Conservation (phyloP, 2,888 invertebrate species). For the Terebella lapidaria region DNA sequence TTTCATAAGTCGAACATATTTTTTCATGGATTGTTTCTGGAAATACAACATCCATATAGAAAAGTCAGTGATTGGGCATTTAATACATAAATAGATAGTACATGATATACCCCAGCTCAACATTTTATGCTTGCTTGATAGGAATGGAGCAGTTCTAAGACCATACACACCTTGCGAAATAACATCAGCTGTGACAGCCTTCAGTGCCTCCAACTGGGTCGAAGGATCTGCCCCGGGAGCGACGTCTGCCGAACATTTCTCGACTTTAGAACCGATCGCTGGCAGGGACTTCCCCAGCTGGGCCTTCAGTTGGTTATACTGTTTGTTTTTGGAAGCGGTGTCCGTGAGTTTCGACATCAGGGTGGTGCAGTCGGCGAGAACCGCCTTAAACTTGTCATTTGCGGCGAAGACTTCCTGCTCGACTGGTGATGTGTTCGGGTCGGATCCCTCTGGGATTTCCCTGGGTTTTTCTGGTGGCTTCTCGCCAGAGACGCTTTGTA, state of each 20-base stretch:
- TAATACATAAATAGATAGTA: too few species aligned
- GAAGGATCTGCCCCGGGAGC: conserved; percentile 11
- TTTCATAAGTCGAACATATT: too few species aligned
- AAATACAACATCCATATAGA: too few species aligned
- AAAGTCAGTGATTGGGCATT: too few species aligned
- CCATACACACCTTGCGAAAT: conserved; percentile 45
- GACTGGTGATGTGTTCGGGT: background rate
- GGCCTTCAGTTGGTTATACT: conserved; percentile 16
- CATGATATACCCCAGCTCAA: conserved; percentile 24
- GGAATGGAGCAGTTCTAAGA: too few species aligned
- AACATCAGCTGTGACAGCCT: conserved; percentile 40
- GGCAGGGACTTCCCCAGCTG: conserved; percentile 18
- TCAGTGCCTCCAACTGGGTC: conserved; percentile 26
- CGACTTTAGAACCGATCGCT: conserved; percentile 7
- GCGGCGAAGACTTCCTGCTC: conserved; percentile 8
- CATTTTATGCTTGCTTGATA: conserved; percentile 35
- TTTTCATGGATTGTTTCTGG: too few species aligned
- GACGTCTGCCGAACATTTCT: conserved; percentile 10
- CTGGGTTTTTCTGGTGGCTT: background rate
- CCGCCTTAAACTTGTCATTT: conserved; percentile 8
- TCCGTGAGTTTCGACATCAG: conserved; percentile 20
- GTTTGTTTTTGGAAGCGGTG: conserved; percentile 21
- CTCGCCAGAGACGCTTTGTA: background rate
- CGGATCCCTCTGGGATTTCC: background rate
- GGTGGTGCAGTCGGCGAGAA: conserved; percentile 15